Evolutionary conservation across 2,888 invertebrate species (phyloP).

Genomic region (Penaeus monodon): DNA sequence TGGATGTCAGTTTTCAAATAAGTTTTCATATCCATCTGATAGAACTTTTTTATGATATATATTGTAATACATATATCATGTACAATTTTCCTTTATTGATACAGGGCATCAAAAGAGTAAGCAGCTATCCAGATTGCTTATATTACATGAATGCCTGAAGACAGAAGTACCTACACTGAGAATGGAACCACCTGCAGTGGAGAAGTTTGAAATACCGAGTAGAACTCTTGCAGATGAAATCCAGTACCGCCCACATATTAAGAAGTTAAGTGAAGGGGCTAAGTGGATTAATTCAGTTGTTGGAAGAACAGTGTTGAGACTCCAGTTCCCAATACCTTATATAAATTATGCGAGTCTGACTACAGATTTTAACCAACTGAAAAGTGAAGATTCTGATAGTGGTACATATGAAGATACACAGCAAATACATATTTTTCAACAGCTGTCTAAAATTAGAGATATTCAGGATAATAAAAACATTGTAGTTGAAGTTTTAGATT

Average conservation of each 20-base stretch:
- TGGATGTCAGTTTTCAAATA: not conserved
- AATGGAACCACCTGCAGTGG: conserved; percentile 11
- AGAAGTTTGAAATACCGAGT: conserved; percentile 25
- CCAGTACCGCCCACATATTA: conserved; percentile 27
- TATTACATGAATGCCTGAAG: conserved; percentile 30
- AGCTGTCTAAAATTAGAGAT: not conserved
- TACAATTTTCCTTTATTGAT: conserved; percentile 2
- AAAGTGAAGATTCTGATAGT: conserved; percentile 7
- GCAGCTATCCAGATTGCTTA: conserved; percentile 40
- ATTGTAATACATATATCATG: not conserved
- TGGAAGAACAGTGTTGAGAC: conserved; percentile 24
- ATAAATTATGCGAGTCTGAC: conserved; percentile 49
- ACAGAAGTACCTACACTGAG: conserved; percentile 32
- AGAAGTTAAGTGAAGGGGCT: conserved; percentile 38
- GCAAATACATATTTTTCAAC: conserved; percentile 18
- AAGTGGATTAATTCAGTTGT: conserved; percentile 31
- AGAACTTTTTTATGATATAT: not conserved
- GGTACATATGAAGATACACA: conserved; percentile 31
- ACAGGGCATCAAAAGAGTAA: conserved; percentile 49
- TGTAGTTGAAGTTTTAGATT: not conserved
- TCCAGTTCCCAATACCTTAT: conserved; percentile 35
- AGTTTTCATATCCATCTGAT: not conserved
- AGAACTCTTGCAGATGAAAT: conserved; percentile 49
- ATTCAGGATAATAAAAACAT: not conserved
- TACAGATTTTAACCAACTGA: conserved; percentile 12